Evolutionary conservation across 2,797 vertebrate species (phyloP), one percentile per base, ranked within the genome.

Genomic region (Pipistrellus pipistrellus): DNA sequence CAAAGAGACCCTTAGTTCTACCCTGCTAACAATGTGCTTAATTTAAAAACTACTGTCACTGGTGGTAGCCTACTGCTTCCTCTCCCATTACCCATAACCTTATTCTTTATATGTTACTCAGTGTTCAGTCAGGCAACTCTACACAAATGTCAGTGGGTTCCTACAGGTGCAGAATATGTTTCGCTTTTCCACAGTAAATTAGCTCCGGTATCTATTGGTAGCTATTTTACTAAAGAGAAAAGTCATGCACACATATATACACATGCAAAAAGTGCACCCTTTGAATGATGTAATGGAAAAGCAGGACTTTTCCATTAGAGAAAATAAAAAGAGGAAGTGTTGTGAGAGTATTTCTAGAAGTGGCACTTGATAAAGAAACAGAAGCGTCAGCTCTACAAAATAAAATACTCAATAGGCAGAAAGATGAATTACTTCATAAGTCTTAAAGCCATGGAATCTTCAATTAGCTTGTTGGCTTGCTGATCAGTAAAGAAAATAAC

Each of bases 241-340:
- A 85, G 85, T 62, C 48, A 59, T 53, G 46, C 1, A 46, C 8
- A 18, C 7, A 81, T 25, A 32, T 7, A 46, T 15, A 51, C 20
- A 41, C 18, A 66, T 17, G 27, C 48, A 76, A 41, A 85, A 71
- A 46, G 23, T 57, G 7, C 13, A 69, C 8, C 3, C 81, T 81
- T n/a, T n/a, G n/a, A n/a, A n/a, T n/a, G n/a, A n/a, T n/a, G n/a
- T n/a, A n/a, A n/a, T n/a, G n/a, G n/a, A n/a, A n/a, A n/a, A n/a
- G n/a, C n/a, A n/a, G n/a, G n/a, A n/a, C n/a, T n/a, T n/a, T n/a
- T n/a, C n/a, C n/a, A n/a, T n/a, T n/a, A n/a, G n/a, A 78, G 72
- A 93, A 90, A 91, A 88, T 51, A 46, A 85, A 90, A 94, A 91
- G 76, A 68, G 20, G 10, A 90, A 73, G 51, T 75, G 68, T 68